Conservation (phyloP, 2,113 vertebrate species). For the Alexandromys fortis region DNA sequence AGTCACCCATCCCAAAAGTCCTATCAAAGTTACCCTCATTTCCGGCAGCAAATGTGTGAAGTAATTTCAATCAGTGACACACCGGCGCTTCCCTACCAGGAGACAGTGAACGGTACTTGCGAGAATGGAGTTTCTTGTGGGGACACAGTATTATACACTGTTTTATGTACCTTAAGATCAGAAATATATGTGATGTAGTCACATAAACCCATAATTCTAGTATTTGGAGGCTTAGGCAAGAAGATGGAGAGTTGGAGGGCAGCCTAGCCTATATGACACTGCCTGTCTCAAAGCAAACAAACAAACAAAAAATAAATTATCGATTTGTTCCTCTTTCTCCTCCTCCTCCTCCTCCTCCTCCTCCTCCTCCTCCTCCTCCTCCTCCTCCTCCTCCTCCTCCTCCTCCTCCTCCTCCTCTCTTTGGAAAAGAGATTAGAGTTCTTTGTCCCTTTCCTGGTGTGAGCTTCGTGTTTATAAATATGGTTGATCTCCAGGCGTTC, state of each 20-base stretch:
- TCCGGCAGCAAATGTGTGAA: too few species aligned
- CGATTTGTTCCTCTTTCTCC: background rate
- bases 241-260: background rate
- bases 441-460: background rate
- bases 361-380: background rate
- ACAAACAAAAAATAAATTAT: background rate
- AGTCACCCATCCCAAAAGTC: too few species aligned
- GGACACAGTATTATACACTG: background rate
- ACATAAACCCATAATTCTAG: background rate
- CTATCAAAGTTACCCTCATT: too few species aligned
- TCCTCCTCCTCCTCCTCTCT: background rate
- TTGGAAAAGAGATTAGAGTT: background rate
- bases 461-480: background rate
- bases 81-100: too few species aligned
- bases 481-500: background rate
- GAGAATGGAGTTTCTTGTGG: background rate
- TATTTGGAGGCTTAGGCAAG: background rate
- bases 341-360: too few species aligned
- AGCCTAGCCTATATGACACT: background rate
- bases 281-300: background rate
- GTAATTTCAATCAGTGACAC: too few species aligned
- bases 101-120: background rate
- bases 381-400: background rate
- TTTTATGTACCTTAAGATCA: background rate
- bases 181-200: background rate